These are phyloP conservation scores for Adelphocoris suturalis DNA, from an alignment of 2,888 invertebrate species.

Conservation along the genomic window DNA sequence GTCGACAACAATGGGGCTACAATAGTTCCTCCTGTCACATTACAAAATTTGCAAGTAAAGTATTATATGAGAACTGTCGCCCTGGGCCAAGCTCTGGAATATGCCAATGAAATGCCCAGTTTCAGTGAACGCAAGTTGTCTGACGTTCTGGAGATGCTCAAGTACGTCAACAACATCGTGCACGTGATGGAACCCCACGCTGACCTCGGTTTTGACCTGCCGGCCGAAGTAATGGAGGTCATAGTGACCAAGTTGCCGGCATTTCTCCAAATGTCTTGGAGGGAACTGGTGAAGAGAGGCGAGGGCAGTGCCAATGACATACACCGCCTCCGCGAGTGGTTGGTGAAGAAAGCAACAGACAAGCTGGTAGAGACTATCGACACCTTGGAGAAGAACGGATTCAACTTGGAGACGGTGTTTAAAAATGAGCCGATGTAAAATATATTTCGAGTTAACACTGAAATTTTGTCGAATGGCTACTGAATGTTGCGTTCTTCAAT, in stretches of 20 bases:
- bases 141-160: slow-evolving; percentile 48
- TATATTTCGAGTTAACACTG: no score
- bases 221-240: slow-evolving; percentile 36
- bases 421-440: background rate
- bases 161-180: slow-evolving; percentile 59
- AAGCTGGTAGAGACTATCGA: slow-evolving; percentile 57
- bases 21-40: background rate
- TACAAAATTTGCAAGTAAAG: background rate
- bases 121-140: background rate
- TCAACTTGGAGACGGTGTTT: background rate
- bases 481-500: no score
- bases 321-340: slow-evolving; percentile 51
- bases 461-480: no score
- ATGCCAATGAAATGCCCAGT: slow-evolving; percentile 29
- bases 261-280: slow-evolving; percentile 44
- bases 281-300: slow-evolving; percentile 57
- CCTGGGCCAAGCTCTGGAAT: background rate
- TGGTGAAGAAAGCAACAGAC: slow-evolving; percentile 53
- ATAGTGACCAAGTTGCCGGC: slow-evolving; percentile 37
- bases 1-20: background rate
- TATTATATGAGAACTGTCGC: slow-evolving; percentile 41
- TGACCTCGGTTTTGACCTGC: slow-evolving; percentile 24
- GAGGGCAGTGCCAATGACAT: slow-evolving; percentile 57
- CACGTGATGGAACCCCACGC: slow-evolving; percentile 36
- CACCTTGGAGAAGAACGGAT: slow-evolving; percentile 26